Percentiles rank a stretch among this genome's conserved stretches.
phyloP scores from a whole-genome alignment of 2,113 vertebrate genomes.

The Phalacrocorax brasilianus region DNA sequence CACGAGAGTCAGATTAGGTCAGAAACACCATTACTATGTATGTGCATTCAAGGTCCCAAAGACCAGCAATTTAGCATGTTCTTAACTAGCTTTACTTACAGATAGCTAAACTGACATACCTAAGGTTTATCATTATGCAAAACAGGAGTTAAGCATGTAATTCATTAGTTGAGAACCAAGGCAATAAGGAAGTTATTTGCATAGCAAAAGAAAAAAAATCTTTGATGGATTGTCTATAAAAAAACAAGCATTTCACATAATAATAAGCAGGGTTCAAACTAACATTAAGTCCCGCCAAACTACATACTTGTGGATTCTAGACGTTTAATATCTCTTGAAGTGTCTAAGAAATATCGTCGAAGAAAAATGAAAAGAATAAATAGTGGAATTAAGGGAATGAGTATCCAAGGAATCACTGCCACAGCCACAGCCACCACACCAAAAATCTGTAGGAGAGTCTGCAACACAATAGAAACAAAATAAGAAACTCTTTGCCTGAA shows the following conservation, averaged over 20 bases:
- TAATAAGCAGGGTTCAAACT: not conserved
- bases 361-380: slow-evolving; percentile 82
- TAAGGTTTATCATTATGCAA: not conserved
- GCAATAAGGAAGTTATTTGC: slow-evolving; percentile 26
- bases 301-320: slow-evolving; percentile 88
- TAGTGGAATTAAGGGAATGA: slow-evolving; percentile 83
- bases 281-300: not conserved
- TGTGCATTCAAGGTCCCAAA: not conserved
- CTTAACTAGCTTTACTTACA: not conserved
- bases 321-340: slow-evolving; percentile 88
- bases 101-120: not conserved
- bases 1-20: not conserved
- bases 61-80: not conserved
- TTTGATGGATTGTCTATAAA: not conserved
- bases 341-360: slow-evolving; percentile 86
- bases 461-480: slow-evolving; percentile 59
- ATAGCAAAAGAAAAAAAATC: not conserved
- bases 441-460: slow-evolving; percentile 85
- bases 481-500: not conserved
- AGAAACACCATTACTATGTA: not conserved
- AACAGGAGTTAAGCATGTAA: not conserved
- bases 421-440: slow-evolving; percentile 84
- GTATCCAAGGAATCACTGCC: slow-evolving; percentile 87
- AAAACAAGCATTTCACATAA: not conserved
- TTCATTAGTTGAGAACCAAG: not conserved